A percentile compares a stretch with the other conserved stretches of the same genome.
phyloP scores from a whole-genome alignment of 1,140 invertebrate species.

The Limonius californicus region DNA sequence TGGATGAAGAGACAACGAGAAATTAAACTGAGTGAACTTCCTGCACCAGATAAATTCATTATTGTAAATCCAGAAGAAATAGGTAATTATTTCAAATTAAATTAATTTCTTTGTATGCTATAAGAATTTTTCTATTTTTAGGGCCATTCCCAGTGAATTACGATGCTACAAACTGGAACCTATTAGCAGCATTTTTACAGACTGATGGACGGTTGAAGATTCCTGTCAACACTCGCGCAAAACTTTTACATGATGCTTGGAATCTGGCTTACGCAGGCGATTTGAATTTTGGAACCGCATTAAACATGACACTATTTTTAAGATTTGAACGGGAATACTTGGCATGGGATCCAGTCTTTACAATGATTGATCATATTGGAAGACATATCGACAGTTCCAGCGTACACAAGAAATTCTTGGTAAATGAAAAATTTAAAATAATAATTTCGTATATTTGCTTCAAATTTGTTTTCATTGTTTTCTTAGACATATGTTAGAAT shows the following conservation, averaged over 20 bases:
- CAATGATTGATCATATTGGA: conserved; percentile 73
- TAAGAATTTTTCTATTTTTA: conserved; percentile 34
- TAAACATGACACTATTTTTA: conserved; percentile 73
- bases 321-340: conserved; percentile 65
- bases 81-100: conserved; percentile 55
- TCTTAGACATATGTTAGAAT: conserved; percentile 60
- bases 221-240: conserved; percentile 66
- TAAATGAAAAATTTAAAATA: conserved; percentile 39
- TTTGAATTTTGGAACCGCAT: conserved; percentile 62
- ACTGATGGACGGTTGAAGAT: conserved; percentile 54
- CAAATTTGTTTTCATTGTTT: background rate
- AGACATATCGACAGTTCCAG: conserved; percentile 62
- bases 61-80: conserved; percentile 79
- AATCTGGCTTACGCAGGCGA: conserved; percentile 75
- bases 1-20: conserved; percentile 60
- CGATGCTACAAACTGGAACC: conserved; percentile 72
- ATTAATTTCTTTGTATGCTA: too few species aligned
- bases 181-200: conserved; percentile 62
- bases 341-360: conserved; percentile 74
- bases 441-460: too few species aligned
- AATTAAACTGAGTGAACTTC: conserved; percentile 51
- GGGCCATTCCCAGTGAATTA: conserved; percentile 81
- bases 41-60: conserved; percentile 58
- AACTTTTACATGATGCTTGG: conserved; percentile 73
- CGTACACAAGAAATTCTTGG: conserved; percentile 66